Percentiles rank a stretch among this genome's conserved stretches.
phyloP scores from a whole-genome alignment of 1,140 invertebrate species.

The Aphis gossypii region DNA sequence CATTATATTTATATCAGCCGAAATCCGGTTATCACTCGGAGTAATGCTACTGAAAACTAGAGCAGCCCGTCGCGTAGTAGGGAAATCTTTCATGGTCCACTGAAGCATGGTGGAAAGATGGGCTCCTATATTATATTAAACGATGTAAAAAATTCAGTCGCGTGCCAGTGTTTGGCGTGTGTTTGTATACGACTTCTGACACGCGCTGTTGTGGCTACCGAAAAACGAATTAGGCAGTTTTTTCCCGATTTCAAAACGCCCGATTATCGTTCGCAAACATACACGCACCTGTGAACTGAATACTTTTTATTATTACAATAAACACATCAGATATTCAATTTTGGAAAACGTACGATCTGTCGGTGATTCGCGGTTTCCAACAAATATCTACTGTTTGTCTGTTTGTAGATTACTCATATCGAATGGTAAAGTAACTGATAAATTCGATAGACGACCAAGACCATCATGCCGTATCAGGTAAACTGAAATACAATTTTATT shows the following conservation, averaged over 20 bases:
- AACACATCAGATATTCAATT: background rate
- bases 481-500: background rate
- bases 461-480: slow-evolving; percentile 40
- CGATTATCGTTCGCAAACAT: background rate
- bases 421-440: background rate
- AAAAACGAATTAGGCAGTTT: background rate
- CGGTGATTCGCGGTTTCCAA: background rate
- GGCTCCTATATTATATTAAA: slow-evolving; percentile 27
- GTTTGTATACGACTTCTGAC: background rate
- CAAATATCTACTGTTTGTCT: background rate
- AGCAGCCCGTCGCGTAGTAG: slow-evolving; percentile 12
- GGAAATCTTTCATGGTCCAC: slow-evolving; percentile 57
- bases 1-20: background rate
- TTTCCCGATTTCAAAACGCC: background rate
- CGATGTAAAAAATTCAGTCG: slow-evolving; percentile 51
- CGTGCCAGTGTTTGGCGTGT: slow-evolving; percentile 47
- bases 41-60: slow-evolving; percentile 43
- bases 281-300: background rate
- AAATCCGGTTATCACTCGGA: slow-evolving; percentile 50
- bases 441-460: background rate
- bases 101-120: slow-evolving; percentile 41
- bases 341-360: background rate
- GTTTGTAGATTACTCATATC: background rate
- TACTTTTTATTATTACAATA: background rate
- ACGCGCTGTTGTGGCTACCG: background rate